Base-by-base conservation (phyloP, 2,113 vertebrate species). In the Eubucco bourcierii region DNA sequence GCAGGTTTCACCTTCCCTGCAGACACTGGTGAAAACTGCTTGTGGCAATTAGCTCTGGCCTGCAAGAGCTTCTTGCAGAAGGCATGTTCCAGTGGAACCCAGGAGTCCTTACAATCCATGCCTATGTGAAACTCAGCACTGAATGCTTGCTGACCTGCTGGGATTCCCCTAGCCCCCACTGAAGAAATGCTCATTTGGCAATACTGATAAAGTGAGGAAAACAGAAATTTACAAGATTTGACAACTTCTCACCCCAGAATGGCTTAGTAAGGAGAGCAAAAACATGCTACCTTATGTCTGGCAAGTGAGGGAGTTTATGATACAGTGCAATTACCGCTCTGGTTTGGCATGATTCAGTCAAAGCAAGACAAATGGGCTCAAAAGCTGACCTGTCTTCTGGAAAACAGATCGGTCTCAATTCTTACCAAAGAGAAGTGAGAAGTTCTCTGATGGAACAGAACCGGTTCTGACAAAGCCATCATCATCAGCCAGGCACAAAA, bases 191-290 rank as follows among this genome's bases (percentile, higher is more conserved):
- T 90, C 8, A 92, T 88, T 90, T 96, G 94, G 95, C 95, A 96
- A 96, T 83, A 90, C 74, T 91, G 64, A 72, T 9, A 75, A 76
- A 80, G 73, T 68, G 77, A 94, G 64, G 76, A 83, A 85, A 83
- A 90, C 13, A 19, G 50, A 5, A 91, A 86, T 76, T 84, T 74
- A 76, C 12, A 59, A 90, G 58, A 90, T 84, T 58, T 23, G 29
- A 72, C 6, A 29, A 70, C 89, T 78, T 95, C 93, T 95, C 93
- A 88, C 91, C 47, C 87, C 52, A 70, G 86, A 91, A 96, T 94
- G 93, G 92, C 87, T 96, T 91, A 95, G 68, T 59, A 93, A 95
- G 61, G 79, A 89, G 77, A 87, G 61, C 83, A 90, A 90, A 94
- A 80, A 37, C 84, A 90, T 78, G 87, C 59, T 52, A 90, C 58